Conservation (phyloP, 2,888 invertebrate genomes). For the Melanargia galathea region DNA sequence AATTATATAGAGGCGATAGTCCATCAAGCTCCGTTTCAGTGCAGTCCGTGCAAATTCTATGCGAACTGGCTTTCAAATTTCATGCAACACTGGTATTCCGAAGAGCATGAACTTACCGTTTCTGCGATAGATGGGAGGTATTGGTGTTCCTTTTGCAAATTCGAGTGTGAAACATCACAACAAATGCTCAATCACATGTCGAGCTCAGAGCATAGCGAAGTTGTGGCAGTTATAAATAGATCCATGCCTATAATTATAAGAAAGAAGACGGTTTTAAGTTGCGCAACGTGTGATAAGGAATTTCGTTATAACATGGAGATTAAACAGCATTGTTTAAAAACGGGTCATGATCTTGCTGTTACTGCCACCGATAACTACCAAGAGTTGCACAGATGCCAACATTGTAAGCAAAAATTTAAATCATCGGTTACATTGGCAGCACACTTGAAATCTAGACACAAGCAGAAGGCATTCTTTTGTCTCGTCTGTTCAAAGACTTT, state of each 20-base stretch:
- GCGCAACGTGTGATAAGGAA: slow-evolving; percentile 84
- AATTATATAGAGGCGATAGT: slow-evolving; percentile 90
- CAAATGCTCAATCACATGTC: slow-evolving; percentile 87
- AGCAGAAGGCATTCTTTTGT: slow-evolving; percentile 84
- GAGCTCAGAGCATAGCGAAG: slow-evolving; percentile 86
- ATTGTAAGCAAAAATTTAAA: slow-evolving; percentile 83
- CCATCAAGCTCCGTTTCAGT: slow-evolving; percentile 92
- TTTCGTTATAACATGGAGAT: slow-evolving; percentile 91
- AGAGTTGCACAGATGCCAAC: slow-evolving; percentile 82
- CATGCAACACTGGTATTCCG: slow-evolving; percentile 88
- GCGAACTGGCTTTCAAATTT: slow-evolving; percentile 88
- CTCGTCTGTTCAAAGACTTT: slow-evolving; percentile 86
- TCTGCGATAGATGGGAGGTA: slow-evolving; percentile 81
- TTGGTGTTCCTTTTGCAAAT: slow-evolving; percentile 89
- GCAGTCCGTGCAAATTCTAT: slow-evolving; percentile 91
- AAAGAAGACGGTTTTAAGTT: slow-evolving; percentile 84
- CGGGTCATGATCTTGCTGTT: slow-evolving; percentile 72
- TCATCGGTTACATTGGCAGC: slow-evolving; percentile 86
- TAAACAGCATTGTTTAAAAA: slow-evolving; percentile 81
- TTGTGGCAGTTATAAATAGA: slow-evolving; percentile 88
- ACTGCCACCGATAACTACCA: slow-evolving; percentile 86
- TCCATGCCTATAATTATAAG: slow-evolving; percentile 91
- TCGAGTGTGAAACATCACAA: slow-evolving; percentile 83
- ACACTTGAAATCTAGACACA: slow-evolving; percentile 84
- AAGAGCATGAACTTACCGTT: slow-evolving; percentile 80